Base-by-base conservation (phyloP, 92 coral and sea anemone species). In the Pocillopora grandis region DNA sequence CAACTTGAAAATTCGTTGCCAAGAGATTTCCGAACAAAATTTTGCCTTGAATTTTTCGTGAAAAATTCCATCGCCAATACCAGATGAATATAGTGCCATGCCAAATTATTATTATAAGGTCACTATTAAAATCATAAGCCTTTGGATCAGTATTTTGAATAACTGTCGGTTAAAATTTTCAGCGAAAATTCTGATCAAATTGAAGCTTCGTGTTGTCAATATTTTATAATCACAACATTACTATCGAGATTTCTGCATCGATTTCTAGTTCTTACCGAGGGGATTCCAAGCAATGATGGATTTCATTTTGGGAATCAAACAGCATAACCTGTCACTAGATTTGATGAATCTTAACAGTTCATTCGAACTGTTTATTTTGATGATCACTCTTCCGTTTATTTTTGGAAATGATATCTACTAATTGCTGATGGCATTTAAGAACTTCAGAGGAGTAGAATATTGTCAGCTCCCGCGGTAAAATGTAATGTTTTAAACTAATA, bases 401-500 rank as follows among this genome's bases (percentile, higher is more conserved):
- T 60, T 36, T 42, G 36, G 76, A 57, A 27, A 33, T 35, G 77
- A 59, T 58, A 18, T 76, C 37, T 49, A 27, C 58, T 31, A 68
- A 66, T 80, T 67, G 84, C 66, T 19, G 57, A 27, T 19, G 84
- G 52, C 21, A 13, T 2, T 14, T 42, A 80, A 68, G 18, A 56
- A 20, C 59, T 67, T 67, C 18, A 35, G 84, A 33, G 69, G 49
- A n/a, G 31, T 3, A 59, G 16, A 70, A 70, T 70, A 7, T 12
- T 12, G 18, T 57, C 36, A 81, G 59, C 70, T 71, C 85, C 85
- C 85, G 85, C 77, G 23, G 85, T 14, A 77, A 81, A 55, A 71
- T 72, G 61, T 33, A 59, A n/a, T 80, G 77, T 71, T 71, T 60
- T 71, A 21, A 31, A 13, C 48, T 4, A 66, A 42, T 64, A 55